phyloP scores from a whole-genome alignment of 2,797 vertebrate species.

The Neolamprologus multifasciatus region DNA sequence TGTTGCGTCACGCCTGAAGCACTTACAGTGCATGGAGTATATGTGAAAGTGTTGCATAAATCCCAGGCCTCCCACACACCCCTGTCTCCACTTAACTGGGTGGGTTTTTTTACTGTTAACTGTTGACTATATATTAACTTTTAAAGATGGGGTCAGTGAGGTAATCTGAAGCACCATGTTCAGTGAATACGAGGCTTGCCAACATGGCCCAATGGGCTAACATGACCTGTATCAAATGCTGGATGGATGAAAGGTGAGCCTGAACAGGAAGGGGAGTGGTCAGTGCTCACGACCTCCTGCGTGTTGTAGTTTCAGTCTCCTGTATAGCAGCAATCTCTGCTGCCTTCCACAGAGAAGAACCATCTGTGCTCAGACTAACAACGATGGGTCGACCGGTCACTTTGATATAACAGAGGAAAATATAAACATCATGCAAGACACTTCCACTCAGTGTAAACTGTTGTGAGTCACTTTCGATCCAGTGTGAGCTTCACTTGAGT shows the following conservation, averaged over 20 bases:
- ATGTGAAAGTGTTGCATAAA: not conserved
- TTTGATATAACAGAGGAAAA: not conserved
- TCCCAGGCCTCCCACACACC: not conserved
- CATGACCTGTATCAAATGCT: not conserved
- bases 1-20: not conserved
- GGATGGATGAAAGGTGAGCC: not conserved
- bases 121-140: not conserved
- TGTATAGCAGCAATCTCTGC: not conserved
- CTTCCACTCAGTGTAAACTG: not conserved
- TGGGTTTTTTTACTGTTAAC: not conserved
- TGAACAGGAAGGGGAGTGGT: not conserved
- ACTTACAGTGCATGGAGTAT: not conserved
- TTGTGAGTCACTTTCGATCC: not conserved
- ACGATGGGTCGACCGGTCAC: not conserved
- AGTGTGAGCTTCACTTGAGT: not conserved
- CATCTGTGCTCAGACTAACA: not conserved
- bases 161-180: not conserved
- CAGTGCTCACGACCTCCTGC: not conserved
- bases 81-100: not conserved
- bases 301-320: not conserved
- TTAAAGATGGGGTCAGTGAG: not conserved
- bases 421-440: not conserved
- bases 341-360: not conserved
- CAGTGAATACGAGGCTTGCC: not conserved
- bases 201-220: not conserved